Evolutionary conservation across 2,888 invertebrate species (phyloP).

Genomic region (Drosophila emarginata): DNA sequence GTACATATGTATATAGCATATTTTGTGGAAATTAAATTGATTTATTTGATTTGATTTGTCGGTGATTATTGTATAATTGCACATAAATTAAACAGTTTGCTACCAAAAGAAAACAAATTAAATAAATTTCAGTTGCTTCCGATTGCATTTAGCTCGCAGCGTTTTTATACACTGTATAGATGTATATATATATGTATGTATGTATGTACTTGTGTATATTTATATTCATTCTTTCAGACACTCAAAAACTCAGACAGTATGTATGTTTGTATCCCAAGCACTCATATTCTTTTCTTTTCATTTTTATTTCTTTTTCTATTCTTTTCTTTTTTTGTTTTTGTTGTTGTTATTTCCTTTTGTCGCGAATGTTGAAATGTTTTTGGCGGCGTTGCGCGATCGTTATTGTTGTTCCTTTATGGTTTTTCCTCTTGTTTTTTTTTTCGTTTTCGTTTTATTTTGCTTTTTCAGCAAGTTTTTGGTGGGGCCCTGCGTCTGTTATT

Average conservation of each 20-base stretch:
- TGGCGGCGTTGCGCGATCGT: constrained; percentile 2
- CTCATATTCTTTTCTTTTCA: not conserved
- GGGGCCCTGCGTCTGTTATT: not conserved
- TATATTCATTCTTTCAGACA: constrained; percentile 43
- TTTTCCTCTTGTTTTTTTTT: not conserved
- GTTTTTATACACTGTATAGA: not conserved
- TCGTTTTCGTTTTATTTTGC: not conserved
- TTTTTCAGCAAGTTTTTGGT: constrained; percentile 5
- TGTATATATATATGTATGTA: constrained; percentile 1
- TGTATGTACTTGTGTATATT: not conserved
- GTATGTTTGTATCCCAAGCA: not conserved
- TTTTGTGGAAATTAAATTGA: not conserved
- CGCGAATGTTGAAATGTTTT: constrained; percentile 3
- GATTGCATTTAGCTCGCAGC: constrained; percentile 3
- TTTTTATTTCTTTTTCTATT: not conserved
- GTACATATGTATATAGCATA: too few species aligned
- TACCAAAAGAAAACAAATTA: not conserved
- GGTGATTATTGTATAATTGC: constrained; percentile 4
- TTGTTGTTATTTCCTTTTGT: not conserved
- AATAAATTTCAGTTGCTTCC: not conserved
- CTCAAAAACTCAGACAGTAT: constrained; percentile 39
- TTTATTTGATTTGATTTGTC: constrained; percentile 1
- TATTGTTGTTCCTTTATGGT: constrained; percentile 1
- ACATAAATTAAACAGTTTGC: not conserved
- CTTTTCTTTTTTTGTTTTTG: not conserved